A percentile compares a stretch with the other conserved stretches of the same genome.
phyloP scores from a whole-genome alignment of 2,888 invertebrate species.

The Nephrotoma appendiculata region DNA sequence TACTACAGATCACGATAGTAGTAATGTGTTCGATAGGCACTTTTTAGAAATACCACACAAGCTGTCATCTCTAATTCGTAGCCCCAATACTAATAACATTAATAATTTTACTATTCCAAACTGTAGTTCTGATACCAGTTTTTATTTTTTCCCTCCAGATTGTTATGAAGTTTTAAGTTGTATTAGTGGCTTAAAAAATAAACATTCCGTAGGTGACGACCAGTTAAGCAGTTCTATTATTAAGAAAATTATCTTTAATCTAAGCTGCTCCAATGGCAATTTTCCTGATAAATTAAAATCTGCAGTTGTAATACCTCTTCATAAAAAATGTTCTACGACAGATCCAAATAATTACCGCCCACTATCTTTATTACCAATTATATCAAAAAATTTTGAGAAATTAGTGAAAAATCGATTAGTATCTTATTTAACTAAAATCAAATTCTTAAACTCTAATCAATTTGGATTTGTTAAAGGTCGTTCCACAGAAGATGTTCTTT shows the following conservation, averaged over 20 bases:
- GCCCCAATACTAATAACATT: no score
- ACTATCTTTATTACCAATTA: neutral
- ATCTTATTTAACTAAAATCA: neutral
- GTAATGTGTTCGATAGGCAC: no score
- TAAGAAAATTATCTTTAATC: neutral
- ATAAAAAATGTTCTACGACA: no score
- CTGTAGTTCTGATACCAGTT: no score
- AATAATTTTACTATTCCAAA: no score
- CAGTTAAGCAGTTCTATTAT: neutral
- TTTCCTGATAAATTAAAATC: neutral
- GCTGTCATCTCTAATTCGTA: no score
- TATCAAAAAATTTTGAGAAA: neutral
- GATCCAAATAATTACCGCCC: neutral
- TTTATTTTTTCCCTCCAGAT: no score
- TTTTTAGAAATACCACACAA: no score
- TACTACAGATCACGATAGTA: no score
- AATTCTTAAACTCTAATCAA: neutral
- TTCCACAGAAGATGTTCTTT: neutral
- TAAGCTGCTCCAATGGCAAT: neutral
- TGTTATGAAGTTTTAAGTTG: neutral
- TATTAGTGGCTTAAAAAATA: neutral
- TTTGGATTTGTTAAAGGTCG: neutral
- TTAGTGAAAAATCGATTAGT: neutral
- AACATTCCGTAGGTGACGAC: neutral
- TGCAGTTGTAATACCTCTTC: neutral